Conservation (phyloP, 1,140 invertebrate genomes). For the Ceratosolen solmsi region DNA sequence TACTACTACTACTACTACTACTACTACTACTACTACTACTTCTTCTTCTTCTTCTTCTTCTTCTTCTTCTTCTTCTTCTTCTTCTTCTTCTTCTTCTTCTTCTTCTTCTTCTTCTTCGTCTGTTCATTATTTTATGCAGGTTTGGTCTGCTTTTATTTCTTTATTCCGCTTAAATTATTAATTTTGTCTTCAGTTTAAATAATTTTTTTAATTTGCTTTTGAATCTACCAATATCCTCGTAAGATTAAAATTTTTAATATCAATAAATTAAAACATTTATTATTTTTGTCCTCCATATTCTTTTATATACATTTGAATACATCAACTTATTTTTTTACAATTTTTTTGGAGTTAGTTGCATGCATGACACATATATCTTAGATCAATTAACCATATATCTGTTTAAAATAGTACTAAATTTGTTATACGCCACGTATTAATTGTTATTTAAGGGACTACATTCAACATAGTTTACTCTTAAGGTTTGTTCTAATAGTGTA, state of each 20-base stretch:
- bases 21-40: slow-evolving; percentile 30
- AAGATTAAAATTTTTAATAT: slow-evolving; percentile 28
- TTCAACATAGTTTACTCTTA: slow-evolving; percentile 27
- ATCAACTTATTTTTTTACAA: slow-evolving; percentile 31
- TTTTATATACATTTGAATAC: too few relatives aligned
- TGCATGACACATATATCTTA: neutral
- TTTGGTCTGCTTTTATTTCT: slow-evolving; percentile 74
- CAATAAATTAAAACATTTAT: too few relatives aligned
- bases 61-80: neutral
- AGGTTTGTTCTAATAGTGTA: slow-evolving; percentile 42
- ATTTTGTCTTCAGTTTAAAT: slow-evolving; percentile 29
- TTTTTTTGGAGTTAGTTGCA: slow-evolving; percentile 18
- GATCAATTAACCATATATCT: slow-evolving; percentile 29
- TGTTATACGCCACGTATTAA: slow-evolving; percentile 43
- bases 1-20: slow-evolving; percentile 26
- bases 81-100: too few relatives aligned
- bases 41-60: slow-evolving; percentile 48
- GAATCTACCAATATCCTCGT: neutral
- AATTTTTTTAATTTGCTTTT: slow-evolving; percentile 16
- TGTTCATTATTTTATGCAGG: slow-evolving; percentile 69
- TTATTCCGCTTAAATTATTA: slow-evolving; percentile 61
- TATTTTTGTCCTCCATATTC: too few relatives aligned
- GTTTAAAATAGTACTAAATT: slow-evolving; percentile 15
- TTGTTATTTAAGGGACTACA: slow-evolving; percentile 45
- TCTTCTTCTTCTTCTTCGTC: slow-evolving; percentile 55